Evolutionary conservation across 2,888 invertebrate species (phyloP).

Genomic region (Metalampra italica): DNA sequence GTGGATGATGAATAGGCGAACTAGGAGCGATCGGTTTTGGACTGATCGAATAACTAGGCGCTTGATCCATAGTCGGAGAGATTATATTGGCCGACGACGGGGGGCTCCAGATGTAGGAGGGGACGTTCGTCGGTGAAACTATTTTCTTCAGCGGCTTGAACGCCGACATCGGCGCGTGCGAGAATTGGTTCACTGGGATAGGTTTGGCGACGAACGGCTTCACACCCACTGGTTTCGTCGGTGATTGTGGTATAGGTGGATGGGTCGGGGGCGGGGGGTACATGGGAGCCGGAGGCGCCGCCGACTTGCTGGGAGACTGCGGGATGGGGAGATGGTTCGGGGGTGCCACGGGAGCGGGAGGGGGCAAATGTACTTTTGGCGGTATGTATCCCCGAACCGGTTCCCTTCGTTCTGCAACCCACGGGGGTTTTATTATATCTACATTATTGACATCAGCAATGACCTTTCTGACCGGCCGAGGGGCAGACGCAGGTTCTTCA

Average conservation of each 20-base stretch:
- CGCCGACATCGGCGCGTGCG: conserved; percentile 87
- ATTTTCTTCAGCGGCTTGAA: conserved; percentile 81
- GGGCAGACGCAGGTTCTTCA: conserved; percentile 60
- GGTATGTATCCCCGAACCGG: conserved; percentile 71
- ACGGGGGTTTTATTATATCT: conserved; percentile 62
- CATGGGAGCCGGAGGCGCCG: conserved; percentile 9
- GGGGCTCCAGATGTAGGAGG: conserved; percentile 61
- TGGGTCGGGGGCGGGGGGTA: conserved; percentile 16
- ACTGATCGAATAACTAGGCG: conserved; percentile 25
- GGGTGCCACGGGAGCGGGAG: conserved; percentile 8
- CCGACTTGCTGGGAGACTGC: conserved; percentile 9
- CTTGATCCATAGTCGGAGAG: conserved; percentile 45
- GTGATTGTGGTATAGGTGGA: conserved; percentile 31
- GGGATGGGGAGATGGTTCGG: conserved; percentile 9
- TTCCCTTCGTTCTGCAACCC: conserved; percentile 50
- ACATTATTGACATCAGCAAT: conserved; percentile 40
- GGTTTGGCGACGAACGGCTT: conserved; percentile 78
- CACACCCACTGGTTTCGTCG: conserved; percentile 44
- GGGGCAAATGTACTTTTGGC: conserved; percentile 19
- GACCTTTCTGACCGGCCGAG: conserved; percentile 21
- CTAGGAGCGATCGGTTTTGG: conserved; percentile 18
- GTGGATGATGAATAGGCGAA: conserved; percentile 29
- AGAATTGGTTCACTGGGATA: conserved; percentile 83
- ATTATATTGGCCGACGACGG: conserved; percentile 47
- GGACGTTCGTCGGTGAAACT: conserved; percentile 49